Evolutionary conservation across 2,888 invertebrate species (phyloP), one percentile per base, ranked within the genome.

Genomic region (Caenorhabditis plicata): DNA sequence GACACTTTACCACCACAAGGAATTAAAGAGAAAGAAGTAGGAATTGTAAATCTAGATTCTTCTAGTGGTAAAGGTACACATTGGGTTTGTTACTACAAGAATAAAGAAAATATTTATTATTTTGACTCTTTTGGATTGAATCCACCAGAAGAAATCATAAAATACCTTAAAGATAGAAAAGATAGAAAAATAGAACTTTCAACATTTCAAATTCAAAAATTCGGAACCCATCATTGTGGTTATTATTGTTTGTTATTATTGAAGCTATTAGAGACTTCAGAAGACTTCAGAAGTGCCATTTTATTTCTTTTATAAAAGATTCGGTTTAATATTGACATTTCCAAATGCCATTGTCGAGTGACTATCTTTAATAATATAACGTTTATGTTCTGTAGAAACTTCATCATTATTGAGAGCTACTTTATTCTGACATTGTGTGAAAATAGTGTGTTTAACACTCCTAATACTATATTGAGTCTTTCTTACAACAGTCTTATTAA

Each of bases 381-480:
- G n/a, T n/a, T n/a, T n/a, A n/a, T n/a, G n/a, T n/a, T n/a, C n/a
- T n/a, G n/a, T n/a, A n/a, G n/a, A n/a, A n/a, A n/a, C n/a, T n/a
- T n/a, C n/a, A n/a, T n/a, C n/a, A n/a, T n/a, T n/a, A n/a, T n/a
- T n/a, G n/a, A n/a, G n/a, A n/a, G n/a, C n/a, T n/a, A n/a, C n/a
- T n/a, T n/a, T n/a, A n/a, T n/a, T n/a, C n/a, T n/a, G n/a, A n/a
- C n/a, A n/a, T n/a, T n/a, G n/a, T n/a, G n/a, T n/a, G n/a, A n/a
- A n/a, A n/a, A n/a, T n/a, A n/a, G n/a, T n/a, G n/a, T n/a, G 47
- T 41, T 48, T 48, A 19, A 40, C 33, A 54, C 32, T 31, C 48
- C 54, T 40, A 48, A 54, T 54, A 31, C 2, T 27, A 46, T 46
- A 41, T 31, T 61, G 61, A 19, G 44, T 4, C 20, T 42, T 61